These are phyloP conservation scores for Cotesia vestalis DNA, from an alignment of 1,140 invertebrate species.

Conservation along the genomic window DNA sequence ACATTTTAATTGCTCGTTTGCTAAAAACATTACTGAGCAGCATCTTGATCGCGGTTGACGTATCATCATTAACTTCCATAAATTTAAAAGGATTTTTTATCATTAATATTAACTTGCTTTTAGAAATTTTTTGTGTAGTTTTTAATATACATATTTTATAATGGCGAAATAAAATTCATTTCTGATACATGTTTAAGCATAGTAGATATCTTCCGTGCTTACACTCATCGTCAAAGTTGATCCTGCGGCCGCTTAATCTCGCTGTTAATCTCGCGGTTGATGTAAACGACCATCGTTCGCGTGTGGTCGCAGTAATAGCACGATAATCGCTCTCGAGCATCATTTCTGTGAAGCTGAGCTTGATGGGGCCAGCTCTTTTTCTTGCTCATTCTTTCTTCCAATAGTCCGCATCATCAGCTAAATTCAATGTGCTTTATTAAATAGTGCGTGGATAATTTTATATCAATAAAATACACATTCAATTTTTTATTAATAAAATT, in stretches of 20 bases:
- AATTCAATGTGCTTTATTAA: too few relatives aligned
- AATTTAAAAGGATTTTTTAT: background rate
- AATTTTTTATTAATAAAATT: too few relatives aligned
- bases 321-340: conserved; percentile 41
- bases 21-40: conserved; percentile 44
- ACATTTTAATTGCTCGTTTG: conserved; percentile 55
- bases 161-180: background rate
- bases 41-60: conserved; percentile 47
- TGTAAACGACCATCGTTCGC: conserved; percentile 44
- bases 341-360: conserved; percentile 31
- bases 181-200: conserved; percentile 30
- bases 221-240: background rate
- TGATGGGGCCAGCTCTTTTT: conserved; percentile 10
- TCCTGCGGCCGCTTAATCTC: conserved; percentile 30
- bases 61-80: background rate
- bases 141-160: background rate
- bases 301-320: conserved; percentile 43
- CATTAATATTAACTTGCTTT: background rate
- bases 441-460: conserved; percentile 1
- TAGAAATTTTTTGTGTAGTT: background rate
- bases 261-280: conserved; percentile 33
- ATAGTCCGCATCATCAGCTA: too few relatives aligned
- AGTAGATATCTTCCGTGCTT: conserved; percentile 23
- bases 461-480: background rate
- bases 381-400: background rate